These are phyloP conservation scores for Poeciliopsis paucimaculata DNA, from an alignment of 2,797 vertebrate genomes.

Conservation along the genomic window DNA sequence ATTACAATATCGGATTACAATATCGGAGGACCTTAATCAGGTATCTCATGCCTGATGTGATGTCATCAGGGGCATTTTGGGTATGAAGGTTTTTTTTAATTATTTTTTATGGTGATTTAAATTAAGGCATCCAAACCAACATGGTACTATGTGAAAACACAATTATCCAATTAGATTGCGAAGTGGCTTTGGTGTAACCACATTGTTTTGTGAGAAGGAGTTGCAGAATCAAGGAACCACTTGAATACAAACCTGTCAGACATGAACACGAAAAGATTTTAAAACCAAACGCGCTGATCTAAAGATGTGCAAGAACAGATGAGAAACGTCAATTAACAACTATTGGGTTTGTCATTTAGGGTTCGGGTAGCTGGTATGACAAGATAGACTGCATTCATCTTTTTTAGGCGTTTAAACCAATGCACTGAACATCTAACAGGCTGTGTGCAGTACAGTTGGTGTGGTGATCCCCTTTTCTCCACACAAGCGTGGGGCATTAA, in stretches of 20 bases:
- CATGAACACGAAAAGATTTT: background rate
- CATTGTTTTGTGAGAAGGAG: background rate
- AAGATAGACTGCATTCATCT: background rate
- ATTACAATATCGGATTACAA: no score
- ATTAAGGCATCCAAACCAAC: background rate
- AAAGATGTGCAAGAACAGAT: background rate
- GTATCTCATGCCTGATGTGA: background rate
- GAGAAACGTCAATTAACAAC: background rate
- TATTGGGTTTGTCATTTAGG: background rate
- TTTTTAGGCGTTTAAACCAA: background rate
- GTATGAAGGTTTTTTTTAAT: background rate
- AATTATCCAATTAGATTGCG: background rate
- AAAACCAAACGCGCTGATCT: background rate
- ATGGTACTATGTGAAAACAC: background rate
- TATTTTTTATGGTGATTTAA: background rate
- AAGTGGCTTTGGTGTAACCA: background rate
- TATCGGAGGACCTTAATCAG: background rate
- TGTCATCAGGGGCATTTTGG: background rate
- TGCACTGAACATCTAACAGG: background rate
- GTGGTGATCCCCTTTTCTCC: background rate
- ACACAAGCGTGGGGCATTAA: background rate
- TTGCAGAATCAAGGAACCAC: background rate
- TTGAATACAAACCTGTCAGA: background rate
- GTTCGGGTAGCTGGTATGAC: background rate
- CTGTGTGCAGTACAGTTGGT: background rate